Conservation (phyloP, 1,140 invertebrate genomes). For the Acromyrmex echinatior region DNA sequence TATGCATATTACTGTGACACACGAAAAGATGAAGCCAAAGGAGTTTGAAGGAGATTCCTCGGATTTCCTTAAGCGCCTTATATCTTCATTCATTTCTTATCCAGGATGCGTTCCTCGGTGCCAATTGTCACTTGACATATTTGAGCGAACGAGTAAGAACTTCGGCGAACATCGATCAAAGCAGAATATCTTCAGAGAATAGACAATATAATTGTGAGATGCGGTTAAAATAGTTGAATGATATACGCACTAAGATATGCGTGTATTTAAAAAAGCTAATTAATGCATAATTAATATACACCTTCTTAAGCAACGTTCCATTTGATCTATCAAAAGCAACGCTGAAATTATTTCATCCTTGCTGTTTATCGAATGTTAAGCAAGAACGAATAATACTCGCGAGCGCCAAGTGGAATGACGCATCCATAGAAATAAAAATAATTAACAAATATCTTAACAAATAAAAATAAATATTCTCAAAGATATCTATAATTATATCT, state of each 20-base stretch:
- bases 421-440: too few relatives aligned
- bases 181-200: background rate
- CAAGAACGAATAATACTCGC: too few relatives aligned
- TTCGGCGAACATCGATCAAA: background rate
- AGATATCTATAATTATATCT: background rate
- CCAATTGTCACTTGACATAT: slow-evolving; percentile 48
- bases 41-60: slow-evolving; percentile 54
- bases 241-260: background rate
- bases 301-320: too few relatives aligned
- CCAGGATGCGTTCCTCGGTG: slow-evolving; percentile 7
- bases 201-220: background rate
- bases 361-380: too few relatives aligned
- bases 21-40: slow-evolving; percentile 62
- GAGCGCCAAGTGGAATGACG: too few relatives aligned
- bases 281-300: background rate
- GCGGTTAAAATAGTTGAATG: background rate
- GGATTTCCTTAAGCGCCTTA: slow-evolving; percentile 69
- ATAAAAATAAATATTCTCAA: background rate
- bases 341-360: too few relatives aligned
- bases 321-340: too few relatives aligned
- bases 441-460: background rate
- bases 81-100: slow-evolving; percentile 58
- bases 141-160: background rate
- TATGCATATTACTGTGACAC: slow-evolving; percentile 44
- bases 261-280: background rate